Evolutionary conservation across 2,113 vertebrate genomes (phyloP).

Genomic region (Glaucidium brasilianum): DNA sequence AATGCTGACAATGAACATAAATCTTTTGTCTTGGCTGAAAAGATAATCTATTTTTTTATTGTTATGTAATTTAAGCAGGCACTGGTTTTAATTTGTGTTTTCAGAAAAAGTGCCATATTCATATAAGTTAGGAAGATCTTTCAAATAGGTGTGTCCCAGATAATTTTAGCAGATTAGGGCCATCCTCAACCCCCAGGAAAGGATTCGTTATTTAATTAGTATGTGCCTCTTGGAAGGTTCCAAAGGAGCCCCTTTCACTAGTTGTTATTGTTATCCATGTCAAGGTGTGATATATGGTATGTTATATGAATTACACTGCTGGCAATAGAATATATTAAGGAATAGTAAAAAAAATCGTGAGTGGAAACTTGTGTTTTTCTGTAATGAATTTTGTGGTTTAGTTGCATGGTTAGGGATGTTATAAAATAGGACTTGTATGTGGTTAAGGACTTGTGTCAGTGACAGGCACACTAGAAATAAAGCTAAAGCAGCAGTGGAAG

Average conservation of each 20-base stretch:
- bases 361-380: background rate
- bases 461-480: background rate
- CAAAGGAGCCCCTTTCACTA: background rate
- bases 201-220: background rate
- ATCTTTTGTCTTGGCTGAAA: constrained; percentile 14
- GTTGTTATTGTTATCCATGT: background rate
- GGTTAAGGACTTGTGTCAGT: background rate
- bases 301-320: background rate
- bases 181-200: background rate
- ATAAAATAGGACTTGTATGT: background rate
- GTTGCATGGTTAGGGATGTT: background rate
- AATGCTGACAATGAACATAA: background rate
- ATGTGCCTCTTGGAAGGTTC: background rate
- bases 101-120: background rate
- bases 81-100: background rate
- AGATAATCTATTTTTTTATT: background rate
- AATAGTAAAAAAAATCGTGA: background rate
- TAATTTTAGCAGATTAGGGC: background rate
- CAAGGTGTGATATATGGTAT: background rate
- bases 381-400: background rate
- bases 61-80: background rate
- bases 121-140: background rate
- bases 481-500: background rate
- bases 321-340: background rate
- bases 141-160: background rate